Evolutionary conservation across 2,888 invertebrate species (phyloP).

Genomic region (Thymelicus acteon): DNA sequence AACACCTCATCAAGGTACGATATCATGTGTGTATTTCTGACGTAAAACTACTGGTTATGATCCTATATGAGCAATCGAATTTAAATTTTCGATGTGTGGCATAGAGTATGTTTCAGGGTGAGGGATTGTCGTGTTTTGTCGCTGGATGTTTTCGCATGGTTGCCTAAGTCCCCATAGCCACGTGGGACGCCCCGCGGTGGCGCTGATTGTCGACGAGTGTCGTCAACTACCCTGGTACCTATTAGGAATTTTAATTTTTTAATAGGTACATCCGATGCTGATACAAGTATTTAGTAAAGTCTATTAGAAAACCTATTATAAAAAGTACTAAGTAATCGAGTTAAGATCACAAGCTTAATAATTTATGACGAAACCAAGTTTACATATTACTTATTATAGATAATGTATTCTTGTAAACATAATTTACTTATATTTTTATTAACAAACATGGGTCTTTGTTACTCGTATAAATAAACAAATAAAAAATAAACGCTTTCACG

Average conservation of each 20-base stretch:
- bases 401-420: too few species aligned
- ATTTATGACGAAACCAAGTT: too few species aligned
- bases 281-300: too few species aligned
- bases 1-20: not conserved
- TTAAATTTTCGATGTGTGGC: conserved; percentile 1
- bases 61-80: not conserved
- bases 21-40: not conserved
- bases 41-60: not conserved
- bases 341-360: not conserved
- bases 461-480: too few species aligned
- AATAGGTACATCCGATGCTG: conserved; percentile 13
- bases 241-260: conserved; percentile 40
- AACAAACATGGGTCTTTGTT: too few species aligned
- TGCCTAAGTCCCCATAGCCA: conserved; percentile 66
- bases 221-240: conserved; percentile 60
- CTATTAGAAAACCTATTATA: too few species aligned
- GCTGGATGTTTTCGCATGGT: conserved; percentile 65
- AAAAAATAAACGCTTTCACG: too few species aligned
- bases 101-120: conserved; percentile 2
- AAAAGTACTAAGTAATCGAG: too few species aligned
- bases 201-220: conserved; percentile 76
- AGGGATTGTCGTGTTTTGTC: not conserved
- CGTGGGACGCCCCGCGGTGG: conserved; percentile 77
- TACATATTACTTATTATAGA: too few species aligned
- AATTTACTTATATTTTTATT: too few species aligned